Evolutionary conservation across 2,113 vertebrate genomes (phyloP).

Genomic region (Penelope pileata): DNA sequence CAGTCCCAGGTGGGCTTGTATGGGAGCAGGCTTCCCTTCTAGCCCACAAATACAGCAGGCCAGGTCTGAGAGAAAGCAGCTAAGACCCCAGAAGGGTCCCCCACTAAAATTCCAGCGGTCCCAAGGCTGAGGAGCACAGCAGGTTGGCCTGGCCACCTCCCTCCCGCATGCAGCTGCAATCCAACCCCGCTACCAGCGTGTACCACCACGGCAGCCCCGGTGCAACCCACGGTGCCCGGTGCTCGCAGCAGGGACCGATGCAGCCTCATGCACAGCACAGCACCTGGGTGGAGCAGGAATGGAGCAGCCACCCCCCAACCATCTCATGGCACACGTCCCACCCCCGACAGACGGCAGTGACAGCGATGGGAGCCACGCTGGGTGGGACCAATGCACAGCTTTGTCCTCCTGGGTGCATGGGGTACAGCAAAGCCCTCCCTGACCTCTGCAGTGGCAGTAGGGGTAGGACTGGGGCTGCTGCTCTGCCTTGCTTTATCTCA

Average conservation of each 20-base stretch:
- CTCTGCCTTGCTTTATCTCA: not conserved
- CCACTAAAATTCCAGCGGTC: not conserved
- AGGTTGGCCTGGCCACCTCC: not conserved
- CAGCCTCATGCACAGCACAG: constrained; percentile 44
- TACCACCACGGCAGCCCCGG: not conserved
- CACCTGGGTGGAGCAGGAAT: not conserved
- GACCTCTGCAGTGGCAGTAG: accelerated
- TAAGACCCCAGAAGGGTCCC: not conserved
- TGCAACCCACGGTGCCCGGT: accelerated
- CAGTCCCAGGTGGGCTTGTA: not conserved
- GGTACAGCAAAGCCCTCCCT: not conserved
- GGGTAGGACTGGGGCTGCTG: not conserved
- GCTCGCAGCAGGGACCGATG: accelerated
- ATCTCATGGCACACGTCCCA: not conserved
- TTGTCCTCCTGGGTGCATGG: not conserved
- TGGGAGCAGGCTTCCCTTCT: not conserved
- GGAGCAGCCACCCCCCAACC: not conserved
- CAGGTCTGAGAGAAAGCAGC: not conserved
- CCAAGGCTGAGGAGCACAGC: not conserved
- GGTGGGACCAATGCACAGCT: not conserved
- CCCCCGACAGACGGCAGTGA: not conserved
- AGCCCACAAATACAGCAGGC: not conserved
- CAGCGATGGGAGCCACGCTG: not conserved
- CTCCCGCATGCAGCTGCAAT: not conserved
- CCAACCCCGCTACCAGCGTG: not conserved